Conservation (phyloP, 2,888 invertebrate species). For the Latrodectus hesperus region DNA sequence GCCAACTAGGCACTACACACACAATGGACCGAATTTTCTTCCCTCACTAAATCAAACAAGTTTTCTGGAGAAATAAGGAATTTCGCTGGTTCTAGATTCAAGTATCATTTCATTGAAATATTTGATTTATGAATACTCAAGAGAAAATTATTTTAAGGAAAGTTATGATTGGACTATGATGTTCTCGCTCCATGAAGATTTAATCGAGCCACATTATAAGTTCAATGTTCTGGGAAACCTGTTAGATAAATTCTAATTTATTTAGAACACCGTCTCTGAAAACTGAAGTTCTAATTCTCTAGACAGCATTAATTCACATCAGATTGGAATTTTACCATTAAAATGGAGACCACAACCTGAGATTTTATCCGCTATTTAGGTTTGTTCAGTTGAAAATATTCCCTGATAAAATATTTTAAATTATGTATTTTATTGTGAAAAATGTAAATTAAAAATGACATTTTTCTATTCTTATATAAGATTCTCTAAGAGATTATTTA, state of each 20-base stretch:
- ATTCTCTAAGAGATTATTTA: too few species aligned
- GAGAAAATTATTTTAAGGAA: background rate
- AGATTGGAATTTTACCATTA: background rate
- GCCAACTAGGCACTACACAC: too few species aligned
- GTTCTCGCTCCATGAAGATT: background rate
- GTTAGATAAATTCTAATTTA: background rate
- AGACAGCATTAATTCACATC: background rate
- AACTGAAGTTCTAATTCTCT: background rate
- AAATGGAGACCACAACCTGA: background rate
- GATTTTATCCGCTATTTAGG: background rate
- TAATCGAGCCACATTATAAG: background rate
- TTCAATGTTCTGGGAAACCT: background rate
- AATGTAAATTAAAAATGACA: too few species aligned
- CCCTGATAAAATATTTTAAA: background rate
- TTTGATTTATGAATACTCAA: conserved; percentile 1
- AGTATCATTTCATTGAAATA: background rate
- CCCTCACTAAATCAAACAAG: too few species aligned
- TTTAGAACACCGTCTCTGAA: background rate
- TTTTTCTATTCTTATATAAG: too few species aligned
- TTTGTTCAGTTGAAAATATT: background rate
- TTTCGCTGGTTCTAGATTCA: background rate
- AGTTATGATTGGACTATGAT: background rate
- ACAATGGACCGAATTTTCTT: too few species aligned
- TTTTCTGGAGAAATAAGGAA: background rate
- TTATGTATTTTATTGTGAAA: too few species aligned